Evolutionary conservation across 2,797 vertebrate species (phyloP).

Genomic region (Dromococcyx pavoninus): DNA sequence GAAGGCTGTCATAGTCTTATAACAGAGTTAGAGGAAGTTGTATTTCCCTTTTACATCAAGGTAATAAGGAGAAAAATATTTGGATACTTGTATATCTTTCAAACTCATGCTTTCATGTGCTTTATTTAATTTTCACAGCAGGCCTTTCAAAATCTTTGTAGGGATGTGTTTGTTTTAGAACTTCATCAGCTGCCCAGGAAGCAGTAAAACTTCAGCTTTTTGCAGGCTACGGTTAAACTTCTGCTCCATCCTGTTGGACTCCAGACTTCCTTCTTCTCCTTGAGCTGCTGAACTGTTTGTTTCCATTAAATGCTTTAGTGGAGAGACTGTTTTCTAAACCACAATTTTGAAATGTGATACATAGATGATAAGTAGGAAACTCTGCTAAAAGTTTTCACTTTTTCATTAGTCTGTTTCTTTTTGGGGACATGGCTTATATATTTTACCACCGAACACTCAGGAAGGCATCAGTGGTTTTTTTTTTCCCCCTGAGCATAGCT

Average conservation of each 20-base stretch:
- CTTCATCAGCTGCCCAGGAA: background rate
- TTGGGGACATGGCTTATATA: background rate
- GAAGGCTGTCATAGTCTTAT: background rate
- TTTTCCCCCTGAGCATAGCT: background rate
- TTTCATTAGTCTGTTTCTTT: background rate
- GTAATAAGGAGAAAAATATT: background rate
- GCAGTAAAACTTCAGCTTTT: background rate
- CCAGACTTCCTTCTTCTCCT: background rate
- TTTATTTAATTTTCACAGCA: background rate
- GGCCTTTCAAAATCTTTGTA: background rate
- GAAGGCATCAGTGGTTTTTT: background rate
- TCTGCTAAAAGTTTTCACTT: background rate
- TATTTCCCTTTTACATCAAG: background rate
- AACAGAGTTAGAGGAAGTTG: background rate
- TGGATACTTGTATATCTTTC: accelerated
- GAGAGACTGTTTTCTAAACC: background rate
- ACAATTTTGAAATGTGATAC: background rate
- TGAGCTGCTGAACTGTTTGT: background rate
- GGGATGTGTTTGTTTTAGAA: background rate
- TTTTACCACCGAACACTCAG: background rate
- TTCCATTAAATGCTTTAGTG: background rate
- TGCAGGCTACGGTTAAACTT: background rate
- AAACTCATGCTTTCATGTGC: background rate
- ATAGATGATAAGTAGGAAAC: background rate
- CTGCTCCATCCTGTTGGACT: background rate